A percentile compares a stretch with the other conserved stretches of the same genome.
phyloP scores from a whole-genome alignment of 2,113 vertebrate species.

The Scomber japonicus region DNA sequence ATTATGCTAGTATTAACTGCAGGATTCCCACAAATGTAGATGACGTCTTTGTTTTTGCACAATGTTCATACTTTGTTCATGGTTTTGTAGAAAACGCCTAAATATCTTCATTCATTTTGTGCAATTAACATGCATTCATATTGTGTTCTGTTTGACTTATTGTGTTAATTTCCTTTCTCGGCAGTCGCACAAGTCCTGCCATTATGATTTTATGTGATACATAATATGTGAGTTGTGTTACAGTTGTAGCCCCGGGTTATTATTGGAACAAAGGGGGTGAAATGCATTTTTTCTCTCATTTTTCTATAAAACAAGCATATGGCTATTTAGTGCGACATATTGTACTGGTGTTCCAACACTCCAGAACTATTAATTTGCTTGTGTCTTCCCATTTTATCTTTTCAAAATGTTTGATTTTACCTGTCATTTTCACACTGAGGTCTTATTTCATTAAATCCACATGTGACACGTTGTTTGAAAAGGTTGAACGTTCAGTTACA shows the following conservation, averaged over 20 bases:
- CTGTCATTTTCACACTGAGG: slow-evolving; percentile 19
- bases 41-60: slow-evolving; percentile 71
- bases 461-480: background rate
- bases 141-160: slow-evolving; percentile 47
- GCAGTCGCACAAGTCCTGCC: slow-evolving; percentile 9
- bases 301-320: slow-evolving; percentile 8
- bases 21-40: slow-evolving; percentile 58
- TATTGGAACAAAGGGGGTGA: slow-evolving; percentile 8
- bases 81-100: slow-evolving; percentile 37
- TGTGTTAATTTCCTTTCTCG: slow-evolving; percentile 47
- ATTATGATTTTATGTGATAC: slow-evolving; percentile 48
- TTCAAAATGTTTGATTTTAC: background rate
- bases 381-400: slow-evolving; percentile 14
- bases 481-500: background rate
- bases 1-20: slow-evolving; percentile 54
- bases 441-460: slow-evolving; percentile 7
- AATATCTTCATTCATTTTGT: slow-evolving; percentile 42
- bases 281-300: background rate
- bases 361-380: background rate
- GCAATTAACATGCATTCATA: slow-evolving; percentile 62
- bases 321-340: background rate
- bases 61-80: slow-evolving; percentile 70
- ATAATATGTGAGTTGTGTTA: slow-evolving; percentile 41
- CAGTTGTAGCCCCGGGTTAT: slow-evolving; percentile 30
- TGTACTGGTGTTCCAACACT: slow-evolving; percentile 9